These are phyloP conservation scores for Epistrophella euchroma DNA, from an alignment of 2,888 invertebrate species.

Conservation along the genomic window DNA sequence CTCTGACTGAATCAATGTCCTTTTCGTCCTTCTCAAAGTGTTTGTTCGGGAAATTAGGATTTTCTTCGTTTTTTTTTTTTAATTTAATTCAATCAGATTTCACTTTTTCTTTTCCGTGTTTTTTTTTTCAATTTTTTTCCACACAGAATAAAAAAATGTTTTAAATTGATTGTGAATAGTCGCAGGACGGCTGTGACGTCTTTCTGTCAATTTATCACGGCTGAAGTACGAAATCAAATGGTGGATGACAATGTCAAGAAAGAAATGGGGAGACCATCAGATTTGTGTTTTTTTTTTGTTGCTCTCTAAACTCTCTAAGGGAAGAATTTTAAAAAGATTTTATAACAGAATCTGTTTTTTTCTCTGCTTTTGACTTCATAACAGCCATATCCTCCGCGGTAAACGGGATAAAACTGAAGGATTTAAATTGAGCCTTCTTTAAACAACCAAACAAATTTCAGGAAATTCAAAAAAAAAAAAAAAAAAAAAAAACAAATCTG, in stretches of 20 bases:
- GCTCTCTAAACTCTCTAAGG: slow-evolving; percentile 3
- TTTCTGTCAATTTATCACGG: slow-evolving; percentile 81
- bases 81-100: slow-evolving; percentile 76
- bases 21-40: slow-evolving; percentile 40
- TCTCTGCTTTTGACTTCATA: slow-evolving; percentile 64
- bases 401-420: slow-evolving; percentile 70
- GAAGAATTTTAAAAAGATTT: slow-evolving; percentile 50
- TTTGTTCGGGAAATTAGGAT: slow-evolving; percentile 74
- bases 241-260: slow-evolving; percentile 79
- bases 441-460: slow-evolving; percentile 38
- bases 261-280: slow-evolving; percentile 18
- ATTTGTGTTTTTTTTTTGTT: slow-evolving; percentile 6
- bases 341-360: slow-evolving; percentile 14
- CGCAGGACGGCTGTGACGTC: slow-evolving; percentile 49
- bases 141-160: slow-evolving; percentile 29
- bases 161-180: slow-evolving; percentile 65
- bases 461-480: slow-evolving; percentile 5
- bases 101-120: slow-evolving; percentile 52
- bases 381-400: slow-evolving; percentile 71
- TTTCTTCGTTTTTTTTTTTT: slow-evolving; percentile 56
- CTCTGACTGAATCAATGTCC: slow-evolving; percentile 38
- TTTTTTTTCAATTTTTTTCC: slow-evolving; percentile 13
- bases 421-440: slow-evolving; percentile 70
- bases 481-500: slow-evolving; percentile 26
- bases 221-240: slow-evolving; percentile 81